phyloP scores from a whole-genome alignment of 2,888 invertebrate species.

The Thecocarcelia acutangulata region DNA sequence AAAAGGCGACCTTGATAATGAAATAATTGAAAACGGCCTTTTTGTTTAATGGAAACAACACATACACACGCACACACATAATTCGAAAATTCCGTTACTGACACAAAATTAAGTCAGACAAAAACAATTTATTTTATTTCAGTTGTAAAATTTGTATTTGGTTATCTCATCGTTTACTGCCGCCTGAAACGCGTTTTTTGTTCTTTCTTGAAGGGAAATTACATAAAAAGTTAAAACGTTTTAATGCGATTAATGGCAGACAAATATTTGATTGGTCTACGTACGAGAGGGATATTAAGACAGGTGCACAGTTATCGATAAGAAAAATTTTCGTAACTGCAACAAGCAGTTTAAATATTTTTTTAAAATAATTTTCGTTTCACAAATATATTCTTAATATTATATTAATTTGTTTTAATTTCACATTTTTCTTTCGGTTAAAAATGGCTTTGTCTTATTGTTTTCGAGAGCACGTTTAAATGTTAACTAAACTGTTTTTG shows the following conservation, averaged over 20 bases:
- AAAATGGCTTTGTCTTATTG: conserved; percentile 37
- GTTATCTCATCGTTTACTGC: neutral
- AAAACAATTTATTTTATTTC: conserved; percentile 2
- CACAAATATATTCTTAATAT: too few relatives aligned
- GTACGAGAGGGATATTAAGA: neutral
- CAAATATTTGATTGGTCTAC: conserved; percentile 21
- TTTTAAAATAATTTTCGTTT: neutral
- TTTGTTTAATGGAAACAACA: conserved; percentile 21
- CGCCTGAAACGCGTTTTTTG: neutral
- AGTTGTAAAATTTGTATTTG: conserved; percentile 4
- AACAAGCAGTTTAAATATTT: neutral
- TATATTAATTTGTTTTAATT: neutral
- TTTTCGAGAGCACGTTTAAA: conserved; percentile 61
- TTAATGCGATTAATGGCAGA: conserved; percentile 23
- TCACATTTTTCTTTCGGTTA: conserved; percentile 33
- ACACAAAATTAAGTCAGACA: conserved; percentile 15
- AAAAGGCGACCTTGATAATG: conserved; percentile 64
- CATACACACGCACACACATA: neutral
- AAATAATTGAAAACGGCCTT: conserved; percentile 42
- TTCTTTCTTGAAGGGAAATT: conserved; percentile 21
- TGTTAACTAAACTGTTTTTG: conserved; percentile 57
- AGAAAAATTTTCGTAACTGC: neutral
- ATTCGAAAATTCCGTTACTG: conserved; percentile 41
- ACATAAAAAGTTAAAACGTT: conserved; percentile 46
- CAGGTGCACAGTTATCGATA: neutral